Percentiles rank a stretch among this genome's conserved stretches.
Evolutionary conservation across 1,140 invertebrate species (phyloP).

Genomic region (Caenorhabditis latens): DNA sequence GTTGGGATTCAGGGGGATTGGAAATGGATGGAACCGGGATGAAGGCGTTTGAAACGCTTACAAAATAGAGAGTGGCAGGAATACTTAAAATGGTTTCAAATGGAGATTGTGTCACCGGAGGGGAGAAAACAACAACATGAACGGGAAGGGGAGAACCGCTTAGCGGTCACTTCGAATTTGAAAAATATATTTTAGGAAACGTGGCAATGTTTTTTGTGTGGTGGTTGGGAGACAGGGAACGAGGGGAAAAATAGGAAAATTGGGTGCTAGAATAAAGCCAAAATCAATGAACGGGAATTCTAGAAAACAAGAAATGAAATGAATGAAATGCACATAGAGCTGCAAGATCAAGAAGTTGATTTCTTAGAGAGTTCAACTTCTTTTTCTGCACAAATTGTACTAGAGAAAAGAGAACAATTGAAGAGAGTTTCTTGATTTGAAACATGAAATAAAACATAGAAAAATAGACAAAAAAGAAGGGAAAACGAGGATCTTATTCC

Average conservation of each 20-base stretch:
- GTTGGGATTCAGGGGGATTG: not conserved
- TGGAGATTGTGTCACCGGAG: constrained; percentile 18
- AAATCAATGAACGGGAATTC: not conserved
- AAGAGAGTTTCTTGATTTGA: no score
- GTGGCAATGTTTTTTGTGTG: constrained; percentile 38
- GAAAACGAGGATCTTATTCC: constrained; percentile 24
- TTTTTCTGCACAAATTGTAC: constrained; percentile 23
- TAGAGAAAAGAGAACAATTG: constrained; percentile 43
- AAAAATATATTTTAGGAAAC: not conserved
- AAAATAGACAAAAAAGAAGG: not conserved
- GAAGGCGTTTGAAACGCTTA: constrained; percentile 37
- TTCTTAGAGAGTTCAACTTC: not conserved
- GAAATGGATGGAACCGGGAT: not conserved
- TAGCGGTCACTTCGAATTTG: constrained; percentile 31
- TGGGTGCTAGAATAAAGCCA: constrained; percentile 52
- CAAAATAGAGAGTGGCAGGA: constrained; percentile 22
- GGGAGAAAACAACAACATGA: constrained; percentile 17
- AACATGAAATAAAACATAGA: not conserved
- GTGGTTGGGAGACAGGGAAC: not conserved
- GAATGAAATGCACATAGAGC: constrained; percentile 18
- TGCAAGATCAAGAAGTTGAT: not conserved
- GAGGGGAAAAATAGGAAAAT: not conserved
- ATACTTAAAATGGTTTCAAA: not conserved
- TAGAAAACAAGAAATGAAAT: constrained; percentile 3
- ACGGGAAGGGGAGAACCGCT: not conserved